These are phyloP conservation scores for Drosophila lacteicornis DNA, from an alignment of 1,140 invertebrate species.

Conservation along the genomic window DNA sequence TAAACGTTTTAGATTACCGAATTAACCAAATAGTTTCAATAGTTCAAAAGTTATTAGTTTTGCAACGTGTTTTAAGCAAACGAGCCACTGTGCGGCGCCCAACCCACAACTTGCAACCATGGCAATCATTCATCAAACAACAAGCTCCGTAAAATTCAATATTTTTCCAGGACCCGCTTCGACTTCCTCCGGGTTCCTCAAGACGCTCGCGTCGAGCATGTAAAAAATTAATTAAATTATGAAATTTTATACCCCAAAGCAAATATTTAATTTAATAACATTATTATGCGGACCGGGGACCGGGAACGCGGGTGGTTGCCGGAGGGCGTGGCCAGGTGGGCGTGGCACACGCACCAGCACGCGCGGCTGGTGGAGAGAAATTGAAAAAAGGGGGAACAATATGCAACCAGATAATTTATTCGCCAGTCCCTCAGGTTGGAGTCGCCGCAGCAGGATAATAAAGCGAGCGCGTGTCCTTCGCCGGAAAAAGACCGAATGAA, in stretches of 20 bases:
- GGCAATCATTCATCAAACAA: slow-evolving; percentile 79
- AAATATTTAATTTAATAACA: slow-evolving; percentile 83
- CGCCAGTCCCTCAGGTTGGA: slow-evolving; percentile 68
- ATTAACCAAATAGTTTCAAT: too few species aligned
- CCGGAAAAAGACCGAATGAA: slow-evolving; percentile 30
- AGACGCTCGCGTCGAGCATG: slow-evolving; percentile 56
- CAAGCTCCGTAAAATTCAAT: slow-evolving; percentile 74
- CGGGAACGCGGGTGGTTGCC: background rate
- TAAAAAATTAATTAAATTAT: slow-evolving; percentile 81
- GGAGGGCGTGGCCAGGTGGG: slow-evolving; percentile 53
- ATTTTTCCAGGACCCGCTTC: slow-evolving; percentile 52
- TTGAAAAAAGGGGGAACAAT: slow-evolving; percentile 36
- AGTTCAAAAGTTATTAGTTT: too few species aligned
- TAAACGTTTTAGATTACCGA: too few species aligned
- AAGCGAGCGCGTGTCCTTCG: slow-evolving; percentile 64
- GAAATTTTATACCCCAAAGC: slow-evolving; percentile 79
- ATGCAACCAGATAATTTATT: slow-evolving; percentile 60
- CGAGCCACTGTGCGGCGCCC: slow-evolving; percentile 2
- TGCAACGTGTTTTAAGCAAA: too few species aligned
- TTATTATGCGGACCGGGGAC: slow-evolving; percentile 67
- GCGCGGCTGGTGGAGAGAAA: slow-evolving; percentile 31
- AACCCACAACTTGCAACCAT: slow-evolving; percentile 62
- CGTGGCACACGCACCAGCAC: slow-evolving; percentile 75
- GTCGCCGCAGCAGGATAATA: slow-evolving; percentile 66
- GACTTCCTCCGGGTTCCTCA: slow-evolving; percentile 16